Evolutionary conservation across 2,113 vertebrate species (phyloP), one percentile per base, ranked within the genome.

Genomic region (Oxyruncus cristatus): DNA sequence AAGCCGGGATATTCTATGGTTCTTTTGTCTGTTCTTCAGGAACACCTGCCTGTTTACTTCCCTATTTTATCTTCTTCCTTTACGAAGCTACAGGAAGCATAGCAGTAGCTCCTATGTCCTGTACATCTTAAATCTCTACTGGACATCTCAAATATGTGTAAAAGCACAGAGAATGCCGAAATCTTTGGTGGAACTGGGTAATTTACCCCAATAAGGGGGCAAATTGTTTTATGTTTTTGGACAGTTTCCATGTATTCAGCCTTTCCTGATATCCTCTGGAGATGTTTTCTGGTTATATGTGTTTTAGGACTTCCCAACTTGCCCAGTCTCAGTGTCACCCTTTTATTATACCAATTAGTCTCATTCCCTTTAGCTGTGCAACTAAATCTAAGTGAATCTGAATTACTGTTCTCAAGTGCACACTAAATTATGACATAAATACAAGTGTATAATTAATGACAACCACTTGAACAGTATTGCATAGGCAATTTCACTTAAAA

Each of bases 391-490:
- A 72, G 75, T 65, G 63, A 94, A 79, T 65, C 37, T 86, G 83
- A 89, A 92, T 91, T 93, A 73, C 32, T 44, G 62, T 80, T 94
- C 93, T 92, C 53, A 88, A 91, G 89, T 77, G 91, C 71, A 59
- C 32, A 72, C 67, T 96, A 92, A 92, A 91, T 68, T 79, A 85
- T 46, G 53, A 66, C 83, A 88, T 65, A 94, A 96, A 96, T 86
- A 62, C 58, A 65, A 91, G 53, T 76, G 50, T 79, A 11, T 94
- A 95, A 95, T 92, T 94, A 93, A 95, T 42, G 49, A 68, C 58
- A 86, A 41, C 55, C 58, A 56, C 83, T 92, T 86, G 63, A 95
- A 68, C 35, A 56, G 24, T 68, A 79, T 65, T 79, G 72, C 71
- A 76, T 59, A 76, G 59, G 68, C n/a, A 87, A 35, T 76, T 93